Base-by-base conservation (phyloP, 2,797 vertebrate genomes). In the Enteromius thamalakanensis region DNA sequence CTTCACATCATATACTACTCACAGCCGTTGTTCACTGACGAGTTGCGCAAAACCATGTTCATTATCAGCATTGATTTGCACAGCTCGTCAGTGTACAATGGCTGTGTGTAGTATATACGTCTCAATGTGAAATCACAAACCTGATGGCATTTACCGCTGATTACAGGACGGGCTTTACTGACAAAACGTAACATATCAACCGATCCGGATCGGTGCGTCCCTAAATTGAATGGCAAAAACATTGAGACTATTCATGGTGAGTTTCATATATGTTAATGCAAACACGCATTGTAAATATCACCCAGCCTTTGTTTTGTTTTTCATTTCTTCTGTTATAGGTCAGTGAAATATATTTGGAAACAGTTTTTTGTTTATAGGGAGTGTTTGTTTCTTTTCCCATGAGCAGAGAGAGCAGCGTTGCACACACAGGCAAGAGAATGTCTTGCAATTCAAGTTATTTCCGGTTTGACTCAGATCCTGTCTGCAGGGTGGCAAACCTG, bases 381-480 rank as follows among this genome's bases (percentile, higher is more conserved):
- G 32, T 23, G n/a, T 26, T 42, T 72, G 34, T 47, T 62, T n/a
- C 64, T 74, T 62, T 70, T 40, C 42, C 19, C 23, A 42, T 58
- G 37, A 55, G 78, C 70, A 32, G 23, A 65, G 67, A 74, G 55
- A 1, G 37, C 26, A 17, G 55, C 23, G 11, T 32, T 3, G 23
- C 21, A 58, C 29, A 62, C 60, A 77, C 29, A 32, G 37, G 32
- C 55, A 32, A 80, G 70, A 49, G 60, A 79, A 51, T 71, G 65
- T 71, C 75, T 76, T 42, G 40, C 51, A 85, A 15, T 51, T 51
- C 7, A 29, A 58, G 70, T 53, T 53, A 74, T 40, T 74, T 85
- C 74, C 78, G 23, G 55, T 21, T 26, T 47, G 67, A 82, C 49
- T 78, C 58, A 76, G 77, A 69, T 83, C 80, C 75, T 68, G 23